Evolutionary conservation across 2,113 vertebrate species (phyloP), one percentile per base, ranked within the genome.

Genomic region (Solenodon paradoxus): DNA sequence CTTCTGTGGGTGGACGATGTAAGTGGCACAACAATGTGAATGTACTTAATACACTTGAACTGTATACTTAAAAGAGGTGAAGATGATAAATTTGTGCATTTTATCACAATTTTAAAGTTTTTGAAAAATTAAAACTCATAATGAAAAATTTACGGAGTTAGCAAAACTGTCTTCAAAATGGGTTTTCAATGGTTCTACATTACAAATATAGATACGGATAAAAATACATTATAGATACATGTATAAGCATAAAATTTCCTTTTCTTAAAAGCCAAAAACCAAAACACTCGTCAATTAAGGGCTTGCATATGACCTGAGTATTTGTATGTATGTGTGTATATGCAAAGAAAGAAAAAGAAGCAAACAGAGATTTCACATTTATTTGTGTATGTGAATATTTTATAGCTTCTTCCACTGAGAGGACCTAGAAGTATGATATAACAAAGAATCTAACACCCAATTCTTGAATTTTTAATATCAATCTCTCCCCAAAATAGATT

Each of bases 81-180:
- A 40, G 40, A 53, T 78, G 15, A 20, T 45, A 92, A 87, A 92
- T 51, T 35, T 49, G 22, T 81, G 15, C 49, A 79, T 68, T 93
- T 93, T 90, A 80, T 16, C 24, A 87, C 32, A 89, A 80, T 3
- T 93, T 49, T 92, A 87, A 93, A 64, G 6, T 40, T 28, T 78
- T 89, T 9, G 28, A 15, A 87, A 32, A n/a, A 49, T 49, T 82
- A 84, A 84, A 22, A 15, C 79, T 35, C 20, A n/a, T 45, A 92
- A 95, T n/a, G n/a, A n/a, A n/a, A n/a, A n/a, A 49, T 78, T 53
- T 87, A 74, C 72, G 55, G 11, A 92, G 86, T 40, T 30, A 63
- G n/a, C 75, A 90, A 86, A 77, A 64, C 1, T 59, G 42, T 45
- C 42, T 75, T 10, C 57, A 53, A 74, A 80, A 13, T 49, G 55